Base-by-base conservation (phyloP, 2,888 invertebrate species). In the Mesorhabditis belari region DNA sequence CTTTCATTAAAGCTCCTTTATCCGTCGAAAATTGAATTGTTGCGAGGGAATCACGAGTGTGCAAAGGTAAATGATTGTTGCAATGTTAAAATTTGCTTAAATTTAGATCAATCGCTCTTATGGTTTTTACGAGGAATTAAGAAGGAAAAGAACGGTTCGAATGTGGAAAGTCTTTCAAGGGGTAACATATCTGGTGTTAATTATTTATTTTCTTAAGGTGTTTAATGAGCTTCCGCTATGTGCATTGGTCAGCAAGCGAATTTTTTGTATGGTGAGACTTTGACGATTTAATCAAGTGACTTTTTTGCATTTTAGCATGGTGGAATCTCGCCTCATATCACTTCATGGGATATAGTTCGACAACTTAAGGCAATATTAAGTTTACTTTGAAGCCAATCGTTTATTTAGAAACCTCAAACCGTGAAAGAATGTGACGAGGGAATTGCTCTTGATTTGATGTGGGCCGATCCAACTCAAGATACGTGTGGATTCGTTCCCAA, bases 21-120 rank as follows among this genome's bases (percentile, higher is more conserved):
- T 55, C 73, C 73, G 5, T 54, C 60, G 27, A 49, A 56, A 29
- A 64, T 76, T n/a, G 64, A 69, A 49, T 53, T 77, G 61, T 64
- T 76, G n/a, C 62, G 76, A 21, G 76, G 75, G 21, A 77, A 76
- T 60, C 76, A 77, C 61, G 77, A 77, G 56, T 74, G 73, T 50
- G 64, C 63, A 55, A 74, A 73, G 58, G 67, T 74, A 63, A 58
- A 62, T 29, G 6, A 52, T 24, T 35, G 54, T 24, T 58, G 58
- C 26, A 59, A 58, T 21, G 29, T 9, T 51, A 19, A 12, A 44
- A 17, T 12, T 44, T 44, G 12, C 44, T 44, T 12, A 44, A n/a
- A 44, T 1, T 28, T n/a, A 61, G 57, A 64, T 67, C 64, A 75
- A 75, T 51, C 65, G 75, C 12, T 24, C 65, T 49, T 74, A 74